Conservation (phyloP, 2,888 invertebrate genomes). For the Rhamphomyia laevipes region DNA sequence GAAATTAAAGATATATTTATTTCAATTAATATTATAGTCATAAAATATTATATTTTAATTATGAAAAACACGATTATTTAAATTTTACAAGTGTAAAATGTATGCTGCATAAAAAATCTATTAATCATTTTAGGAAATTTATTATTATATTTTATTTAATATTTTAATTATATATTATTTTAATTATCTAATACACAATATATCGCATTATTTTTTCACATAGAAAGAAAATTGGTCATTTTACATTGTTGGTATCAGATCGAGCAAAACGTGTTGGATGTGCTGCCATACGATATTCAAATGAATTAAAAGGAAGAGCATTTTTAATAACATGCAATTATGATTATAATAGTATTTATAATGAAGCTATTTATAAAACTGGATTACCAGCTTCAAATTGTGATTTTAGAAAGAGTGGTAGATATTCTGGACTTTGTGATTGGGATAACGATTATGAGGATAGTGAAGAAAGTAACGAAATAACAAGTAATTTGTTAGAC, state of each 20-base stretch:
- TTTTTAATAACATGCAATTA: conserved; percentile 34
- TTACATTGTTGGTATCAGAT: conserved; percentile 30
- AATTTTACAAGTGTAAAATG: background rate
- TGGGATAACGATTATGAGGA: conserved; percentile 25
- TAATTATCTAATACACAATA: no score
- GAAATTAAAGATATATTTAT: no score
- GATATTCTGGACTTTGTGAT: conserved; percentile 28
- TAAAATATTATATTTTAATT: background rate
- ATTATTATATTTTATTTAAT: background rate
- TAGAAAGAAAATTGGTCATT: conserved; percentile 34
- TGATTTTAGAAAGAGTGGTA: conserved; percentile 19
- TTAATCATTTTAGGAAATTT: background rate
- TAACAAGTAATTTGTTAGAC: conserved; percentile 19
- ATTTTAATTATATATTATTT: no score
- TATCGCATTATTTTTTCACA: background rate
- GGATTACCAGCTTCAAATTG: conserved; percentile 29
- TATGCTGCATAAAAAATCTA: background rate
- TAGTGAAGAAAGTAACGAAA: conserved; percentile 22
- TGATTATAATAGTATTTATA: conserved; percentile 29
- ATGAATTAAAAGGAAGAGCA: conserved; percentile 13
- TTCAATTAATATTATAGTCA: background rate
- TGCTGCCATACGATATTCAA: conserved; percentile 25
- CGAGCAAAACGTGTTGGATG: conserved; percentile 32
- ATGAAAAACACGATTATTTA: background rate
- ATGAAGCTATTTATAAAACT: conserved; percentile 25